Conservation (phyloP, 1,140 invertebrate genomes). For the Aphelenchoides avenae region DNA sequence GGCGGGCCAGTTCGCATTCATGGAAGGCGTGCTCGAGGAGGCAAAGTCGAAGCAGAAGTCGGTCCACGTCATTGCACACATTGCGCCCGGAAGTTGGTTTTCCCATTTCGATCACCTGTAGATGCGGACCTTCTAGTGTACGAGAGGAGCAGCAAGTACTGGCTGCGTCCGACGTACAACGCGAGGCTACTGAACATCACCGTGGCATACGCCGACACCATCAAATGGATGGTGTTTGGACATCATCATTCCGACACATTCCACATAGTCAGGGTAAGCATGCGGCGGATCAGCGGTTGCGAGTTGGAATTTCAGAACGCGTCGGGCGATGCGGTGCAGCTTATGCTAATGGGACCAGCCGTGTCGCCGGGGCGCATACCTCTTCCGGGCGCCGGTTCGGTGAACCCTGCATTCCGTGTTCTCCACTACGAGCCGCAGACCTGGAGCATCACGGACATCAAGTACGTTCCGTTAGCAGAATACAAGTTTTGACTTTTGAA, state of each 20-base stretch:
- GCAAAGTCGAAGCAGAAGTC: slow-evolving; percentile 23
- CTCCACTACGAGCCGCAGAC: no score
- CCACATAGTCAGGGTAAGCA: slow-evolving; percentile 42
- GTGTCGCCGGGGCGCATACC: no score
- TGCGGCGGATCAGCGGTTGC: no score
- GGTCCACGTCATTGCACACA: slow-evolving; percentile 49
- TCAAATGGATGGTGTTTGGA: slow-evolving; percentile 54
- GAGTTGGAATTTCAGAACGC: slow-evolving; percentile 10
- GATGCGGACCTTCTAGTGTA: slow-evolving; percentile 24
- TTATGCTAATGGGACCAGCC: no score
- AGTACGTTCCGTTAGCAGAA: no score
- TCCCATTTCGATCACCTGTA: slow-evolving; percentile 27
- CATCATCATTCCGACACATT: slow-evolving; percentile 55
- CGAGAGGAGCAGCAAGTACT: slow-evolving; percentile 43
- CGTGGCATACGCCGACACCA: slow-evolving; percentile 29
- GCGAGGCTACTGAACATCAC: slow-evolving; percentile 43
- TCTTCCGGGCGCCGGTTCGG: no score
- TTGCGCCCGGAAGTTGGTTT: slow-evolving; percentile 43
- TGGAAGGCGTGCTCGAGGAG: slow-evolving; percentile 38
- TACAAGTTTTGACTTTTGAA: no score
- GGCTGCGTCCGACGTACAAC: slow-evolving; percentile 37
- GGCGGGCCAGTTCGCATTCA: slow-evolving; percentile 48
- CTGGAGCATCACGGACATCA: no score
- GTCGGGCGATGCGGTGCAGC: no score
- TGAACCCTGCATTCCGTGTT: no score